A percentile compares a stretch with the other conserved stretches of the same genome.
These are phyloP conservation scores for Synergus umbraculus DNA, from an alignment of 2,888 invertebrate species.

Conservation along the genomic window DNA sequence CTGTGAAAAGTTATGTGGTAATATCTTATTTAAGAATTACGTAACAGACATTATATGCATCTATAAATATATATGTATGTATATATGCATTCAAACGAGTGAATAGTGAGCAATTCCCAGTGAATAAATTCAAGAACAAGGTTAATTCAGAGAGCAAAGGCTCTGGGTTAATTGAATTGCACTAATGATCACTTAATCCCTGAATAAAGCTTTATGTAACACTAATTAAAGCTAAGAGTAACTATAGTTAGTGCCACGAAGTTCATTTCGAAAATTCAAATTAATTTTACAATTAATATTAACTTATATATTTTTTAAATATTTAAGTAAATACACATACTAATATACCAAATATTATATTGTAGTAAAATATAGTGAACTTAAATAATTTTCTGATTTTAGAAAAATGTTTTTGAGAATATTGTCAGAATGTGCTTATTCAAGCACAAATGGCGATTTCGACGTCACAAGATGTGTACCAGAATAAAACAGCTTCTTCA, in stretches of 20 bases:
- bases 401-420: background rate
- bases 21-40: constrained; percentile 5
- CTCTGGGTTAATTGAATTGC: constrained; percentile 33
- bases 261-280: background rate
- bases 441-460: background rate
- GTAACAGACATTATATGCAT: background rate
- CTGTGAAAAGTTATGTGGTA: no score
- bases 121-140: constrained; percentile 29
- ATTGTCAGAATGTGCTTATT: background rate
- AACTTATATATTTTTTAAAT: background rate
- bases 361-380: background rate
- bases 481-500: constrained; percentile 14
- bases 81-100: background rate
- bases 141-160: constrained; percentile 8
- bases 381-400: background rate
- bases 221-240: background rate
- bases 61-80: background rate
- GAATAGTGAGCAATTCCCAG: background rate
- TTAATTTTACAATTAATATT: background rate
- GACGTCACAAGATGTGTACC: background rate
- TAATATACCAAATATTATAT: background rate
- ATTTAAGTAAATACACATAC: no score
- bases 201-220: background rate
- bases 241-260: background rate
- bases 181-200: constrained; percentile 5